Evolutionary conservation across 1,140 invertebrate species (phyloP).

Genomic region (Bombyx mori): ASM3026992v2 NC_085116.1:6172001-6172500

Average conservation of each 20-base stretch:
- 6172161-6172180: slow-evolving; percentile 68
- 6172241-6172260: slow-evolving; percentile 30
- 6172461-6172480: too few species aligned
- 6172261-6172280: slow-evolving; percentile 34
- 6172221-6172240: slow-evolving; percentile 59
- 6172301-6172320: slow-evolving; percentile 39
- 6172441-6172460: too few species aligned
- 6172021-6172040: slow-evolving; percentile 33
- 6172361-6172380: slow-evolving; percentile 51
- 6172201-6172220: slow-evolving; percentile 69
- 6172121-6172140: slow-evolving; percentile 64
- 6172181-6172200: slow-evolving; percentile 69
- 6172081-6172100: slow-evolving; percentile 49
- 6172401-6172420: too few species aligned
- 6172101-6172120: slow-evolving; percentile 32
- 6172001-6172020: slow-evolving; percentile 28
- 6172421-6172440: too few species aligned
- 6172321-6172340: slow-evolving; percentile 42
- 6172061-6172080: slow-evolving; percentile 52
- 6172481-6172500: too few species aligned
- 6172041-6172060: slow-evolving; percentile 54
- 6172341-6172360: slow-evolving; percentile 51
- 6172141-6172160: slow-evolving; percentile 50
- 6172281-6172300: slow-evolving; percentile 43
- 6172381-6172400: slow-evolving; percentile 27